phyloP scores from a whole-genome alignment of 2,113 vertebrate genomes.

The Sorex araneus region DNA sequence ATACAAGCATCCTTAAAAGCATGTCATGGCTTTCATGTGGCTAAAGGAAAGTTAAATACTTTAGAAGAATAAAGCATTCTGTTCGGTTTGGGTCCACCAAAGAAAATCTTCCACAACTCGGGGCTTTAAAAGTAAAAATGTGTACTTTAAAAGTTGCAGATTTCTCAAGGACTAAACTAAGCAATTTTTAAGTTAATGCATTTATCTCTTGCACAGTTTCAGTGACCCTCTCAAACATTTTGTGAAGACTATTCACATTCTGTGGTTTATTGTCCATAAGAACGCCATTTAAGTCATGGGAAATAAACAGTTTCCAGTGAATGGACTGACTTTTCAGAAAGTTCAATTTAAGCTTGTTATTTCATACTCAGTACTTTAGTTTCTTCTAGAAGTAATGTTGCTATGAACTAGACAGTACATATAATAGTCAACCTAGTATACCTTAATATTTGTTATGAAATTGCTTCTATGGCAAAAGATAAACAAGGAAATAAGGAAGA shows the following conservation, averaged over 20 bases:
- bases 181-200: conserved; percentile 66
- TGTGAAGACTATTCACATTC: not conserved
- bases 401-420: not conserved
- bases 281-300: conserved; percentile 67
- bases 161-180: conserved; percentile 73
- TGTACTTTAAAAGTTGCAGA: conserved; percentile 61
- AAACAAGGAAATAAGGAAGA: not conserved
- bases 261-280: conserved; percentile 75
- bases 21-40: not conserved
- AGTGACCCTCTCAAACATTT: conserved; percentile 66
- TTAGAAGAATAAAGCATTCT: not conserved
- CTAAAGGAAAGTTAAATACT: conserved; percentile 43
- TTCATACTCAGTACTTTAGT: conserved; percentile 51
- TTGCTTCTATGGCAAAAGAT: conserved; percentile 28
- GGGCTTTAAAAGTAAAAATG: conserved; percentile 55
- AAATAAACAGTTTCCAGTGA: conserved; percentile 71
- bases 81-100: not conserved
- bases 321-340: conserved; percentile 60
- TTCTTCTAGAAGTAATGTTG: conserved; percentile 2
- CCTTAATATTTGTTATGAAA: conserved; percentile 18
- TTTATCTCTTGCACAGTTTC: conserved; percentile 60
- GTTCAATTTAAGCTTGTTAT: conserved; percentile 71
- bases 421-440: not conserved
- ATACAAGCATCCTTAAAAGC: not conserved
- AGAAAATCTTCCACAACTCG: not conserved